Conservation (phyloP, 2,888 invertebrate genomes). For the Gari tellinella region DNA sequence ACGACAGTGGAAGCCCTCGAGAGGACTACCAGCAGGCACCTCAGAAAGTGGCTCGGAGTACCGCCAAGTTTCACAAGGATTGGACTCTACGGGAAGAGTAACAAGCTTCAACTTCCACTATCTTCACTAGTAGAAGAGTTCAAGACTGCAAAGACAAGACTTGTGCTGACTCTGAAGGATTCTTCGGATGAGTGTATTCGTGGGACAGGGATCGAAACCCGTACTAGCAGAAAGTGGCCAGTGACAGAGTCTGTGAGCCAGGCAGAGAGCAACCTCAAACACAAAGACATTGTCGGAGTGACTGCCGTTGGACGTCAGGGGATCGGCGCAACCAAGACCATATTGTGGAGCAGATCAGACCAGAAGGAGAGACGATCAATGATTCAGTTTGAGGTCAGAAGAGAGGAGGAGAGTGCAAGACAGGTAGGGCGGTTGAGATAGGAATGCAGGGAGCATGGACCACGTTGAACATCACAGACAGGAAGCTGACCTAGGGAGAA, state of each 20-base stretch:
- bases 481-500: too few relatives aligned
- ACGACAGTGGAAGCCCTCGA: constrained; percentile 22
- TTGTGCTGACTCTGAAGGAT: constrained; percentile 25
- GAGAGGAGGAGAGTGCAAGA: neutral
- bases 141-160: constrained; percentile 23
- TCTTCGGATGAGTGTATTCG: constrained; percentile 22
- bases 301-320: neutral
- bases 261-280: constrained; percentile 3
- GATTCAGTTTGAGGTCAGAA: neutral
- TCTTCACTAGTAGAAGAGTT: constrained; percentile 32
- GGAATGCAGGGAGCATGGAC: too few relatives aligned
- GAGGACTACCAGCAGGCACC: constrained; percentile 17
- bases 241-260: too few relatives aligned
- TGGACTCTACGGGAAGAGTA: constrained; percentile 12
- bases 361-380: neutral
- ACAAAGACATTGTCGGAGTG: constrained; percentile 3
- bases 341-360: neutral
- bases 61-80: constrained; percentile 22
- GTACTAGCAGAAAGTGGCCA: constrained; percentile 34
- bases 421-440: too few relatives aligned
- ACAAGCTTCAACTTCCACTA: constrained; percentile 19
- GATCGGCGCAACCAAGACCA: neutral
- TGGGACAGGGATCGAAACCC: constrained; percentile 11
- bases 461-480: too few relatives aligned
- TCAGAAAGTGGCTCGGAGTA: constrained; percentile 30